Conservation (phyloP, 92 coral and sea anemone genomes). For the Micromussa lordhowensis region DNA sequence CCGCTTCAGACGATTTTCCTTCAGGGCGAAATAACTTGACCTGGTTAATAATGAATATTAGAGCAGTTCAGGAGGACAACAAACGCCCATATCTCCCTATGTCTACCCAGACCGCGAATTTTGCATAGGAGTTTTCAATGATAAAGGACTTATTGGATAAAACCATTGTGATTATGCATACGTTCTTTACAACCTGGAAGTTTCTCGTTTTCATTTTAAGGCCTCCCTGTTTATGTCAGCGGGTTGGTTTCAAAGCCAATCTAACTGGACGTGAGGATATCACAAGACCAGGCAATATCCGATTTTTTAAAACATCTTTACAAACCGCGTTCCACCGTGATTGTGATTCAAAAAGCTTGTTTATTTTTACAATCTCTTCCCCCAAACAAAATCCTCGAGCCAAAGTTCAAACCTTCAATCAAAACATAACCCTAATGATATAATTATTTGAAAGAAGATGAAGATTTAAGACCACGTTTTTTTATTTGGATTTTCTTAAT, state of each 20-base stretch:
- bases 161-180: not conserved
- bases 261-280: slow-evolving; percentile 20
- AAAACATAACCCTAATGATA: slow-evolving; percentile 18
- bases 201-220: slow-evolving; percentile 12
- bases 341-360: slow-evolving; percentile 33
- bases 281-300: slow-evolving; percentile 34
- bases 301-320: slow-evolving; percentile 18
- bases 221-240: slow-evolving; percentile 21
- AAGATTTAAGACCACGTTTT: slow-evolving; percentile 7
- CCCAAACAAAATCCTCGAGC: slow-evolving; percentile 35
- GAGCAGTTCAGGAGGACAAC: not conserved
- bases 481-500: slow-evolving; percentile 21
- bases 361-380: slow-evolving; percentile 34
- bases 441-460: slow-evolving; percentile 15
- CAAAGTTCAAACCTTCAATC: slow-evolving; percentile 21
- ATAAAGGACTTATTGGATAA: not conserved
- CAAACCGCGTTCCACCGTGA: not conserved
- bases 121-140: not conserved
- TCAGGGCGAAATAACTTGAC: not conserved
- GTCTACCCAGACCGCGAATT: slow-evolving; percentile 7
- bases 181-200: slow-evolving; percentile 12
- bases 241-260: slow-evolving; percentile 40
- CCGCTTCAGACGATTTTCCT: slow-evolving; percentile 15
- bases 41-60: not conserved
- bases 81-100: not conserved